phyloP scores from a whole-genome alignment of 2,113 vertebrate genomes.

The Gorsachius goisagi region DNA sequence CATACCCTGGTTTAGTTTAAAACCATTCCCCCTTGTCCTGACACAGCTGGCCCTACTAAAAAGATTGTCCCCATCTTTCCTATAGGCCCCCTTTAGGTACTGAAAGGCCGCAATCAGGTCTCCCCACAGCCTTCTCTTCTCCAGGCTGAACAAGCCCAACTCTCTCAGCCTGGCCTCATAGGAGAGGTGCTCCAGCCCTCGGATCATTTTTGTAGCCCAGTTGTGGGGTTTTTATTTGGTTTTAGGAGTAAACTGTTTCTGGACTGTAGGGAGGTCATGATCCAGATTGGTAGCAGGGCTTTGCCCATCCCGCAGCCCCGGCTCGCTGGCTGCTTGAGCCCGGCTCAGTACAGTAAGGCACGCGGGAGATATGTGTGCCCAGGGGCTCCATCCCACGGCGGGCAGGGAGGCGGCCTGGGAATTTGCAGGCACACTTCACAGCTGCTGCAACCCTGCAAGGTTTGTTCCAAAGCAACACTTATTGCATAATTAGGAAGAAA shows the following conservation, averaged over 20 bases:
- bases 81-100: no score
- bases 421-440: background rate
- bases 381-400: background rate
- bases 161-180: no score
- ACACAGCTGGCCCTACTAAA: no score
- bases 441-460: background rate
- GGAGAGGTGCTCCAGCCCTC: no score
- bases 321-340: background rate
- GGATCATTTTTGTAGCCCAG: background rate
- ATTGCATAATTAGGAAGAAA: background rate
- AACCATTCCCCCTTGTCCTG: no score
- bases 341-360: rapidly evolving
- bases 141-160: no score
- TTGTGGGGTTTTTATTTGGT: background rate
- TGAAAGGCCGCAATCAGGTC: no score
- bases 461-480: background rate
- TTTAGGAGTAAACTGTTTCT: background rate
- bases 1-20: no score
- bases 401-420: background rate
- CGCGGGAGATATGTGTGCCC: rapidly evolving
- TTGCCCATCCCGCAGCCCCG: background rate
- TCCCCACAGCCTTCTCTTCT: no score
- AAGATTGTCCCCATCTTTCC: no score
- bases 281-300: background rate
- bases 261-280: background rate